Conservation (phyloP, 2,888 invertebrate species). For the Drosophila kuntzei region DNA sequence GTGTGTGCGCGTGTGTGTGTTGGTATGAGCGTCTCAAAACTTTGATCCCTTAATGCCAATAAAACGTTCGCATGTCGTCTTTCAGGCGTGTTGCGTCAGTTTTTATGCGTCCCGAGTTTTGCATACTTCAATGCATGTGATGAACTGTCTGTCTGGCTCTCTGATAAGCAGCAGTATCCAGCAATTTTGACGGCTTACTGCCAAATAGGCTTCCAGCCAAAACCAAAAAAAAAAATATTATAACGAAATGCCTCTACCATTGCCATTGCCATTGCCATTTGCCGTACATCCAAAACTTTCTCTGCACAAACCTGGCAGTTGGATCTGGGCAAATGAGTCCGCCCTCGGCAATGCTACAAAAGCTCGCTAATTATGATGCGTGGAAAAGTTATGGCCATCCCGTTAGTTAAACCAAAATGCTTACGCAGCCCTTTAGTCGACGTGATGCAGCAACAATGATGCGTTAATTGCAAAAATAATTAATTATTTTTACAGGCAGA, state of each 20-base stretch:
- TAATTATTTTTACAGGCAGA: conserved; percentile 63
- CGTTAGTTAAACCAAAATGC: conserved; percentile 42
- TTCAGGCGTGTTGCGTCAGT: conserved; percentile 72
- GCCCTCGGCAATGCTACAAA: conserved; percentile 47
- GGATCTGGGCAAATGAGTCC: conserved; percentile 52
- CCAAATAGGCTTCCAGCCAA: conserved; percentile 41
- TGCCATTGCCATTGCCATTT: background rate
- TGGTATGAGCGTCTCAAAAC: conserved; percentile 50
- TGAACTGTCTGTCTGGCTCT: conserved; percentile 47
- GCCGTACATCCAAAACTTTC: conserved; percentile 37
- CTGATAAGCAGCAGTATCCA: conserved; percentile 63
- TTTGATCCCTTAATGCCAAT: conserved; percentile 81
- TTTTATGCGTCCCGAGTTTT: conserved; percentile 64
- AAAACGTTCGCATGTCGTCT: conserved; percentile 79
- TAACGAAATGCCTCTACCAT: background rate
- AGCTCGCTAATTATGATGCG: conserved; percentile 73
- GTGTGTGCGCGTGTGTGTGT: conserved; percentile 12
- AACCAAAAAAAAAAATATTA: background rate
- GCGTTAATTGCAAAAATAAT: conserved; percentile 78
- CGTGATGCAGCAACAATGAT: conserved; percentile 75
- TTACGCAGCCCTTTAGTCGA: conserved; percentile 61
- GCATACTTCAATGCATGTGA: conserved; percentile 66
- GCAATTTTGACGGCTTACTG: conserved; percentile 66
- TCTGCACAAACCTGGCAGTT: conserved; percentile 40
- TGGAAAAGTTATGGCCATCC: conserved; percentile 49